These are phyloP conservation scores for Astreopora myriophthalma DNA, from an alignment of 64 coral and sea anemone species.

Conservation along the genomic window DNA sequence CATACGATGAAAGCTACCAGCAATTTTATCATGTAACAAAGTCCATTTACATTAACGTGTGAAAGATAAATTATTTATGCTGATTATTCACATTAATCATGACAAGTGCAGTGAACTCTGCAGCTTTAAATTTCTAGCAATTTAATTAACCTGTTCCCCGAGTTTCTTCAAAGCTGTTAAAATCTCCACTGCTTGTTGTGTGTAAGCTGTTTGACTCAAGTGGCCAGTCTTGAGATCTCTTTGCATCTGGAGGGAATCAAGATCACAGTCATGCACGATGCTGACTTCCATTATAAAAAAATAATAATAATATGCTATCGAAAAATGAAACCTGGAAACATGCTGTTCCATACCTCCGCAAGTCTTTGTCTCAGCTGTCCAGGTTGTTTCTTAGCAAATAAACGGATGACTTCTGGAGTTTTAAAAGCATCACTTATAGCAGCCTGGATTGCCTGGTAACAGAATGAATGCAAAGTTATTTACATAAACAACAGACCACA, in stretches of 20 bases:
- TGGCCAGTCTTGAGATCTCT: constrained; percentile 97
- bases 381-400: constrained; percentile 99
- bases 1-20: too few relatives aligned
- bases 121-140: neutral
- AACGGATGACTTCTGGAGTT: constrained; percentile 96
- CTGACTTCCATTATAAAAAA: neutral
- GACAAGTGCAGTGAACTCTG: too few relatives aligned
- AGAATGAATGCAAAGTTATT: neutral
- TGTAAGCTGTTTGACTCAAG: constrained; percentile 86
- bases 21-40: too few relatives aligned
- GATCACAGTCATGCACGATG: neutral
- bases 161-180: constrained; percentile 93
- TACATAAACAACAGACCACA: neutral
- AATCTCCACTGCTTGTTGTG: constrained; percentile 98
- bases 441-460: constrained; percentile 88
- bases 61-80: too few relatives aligned
- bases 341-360: constrained; percentile 68
- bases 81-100: too few relatives aligned
- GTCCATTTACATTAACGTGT: too few relatives aligned
- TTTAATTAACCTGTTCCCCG: constrained; percentile 77
- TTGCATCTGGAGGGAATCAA: constrained; percentile 79
- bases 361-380: constrained; percentile 94
- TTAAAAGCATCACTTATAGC: constrained; percentile 99
- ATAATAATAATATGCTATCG: too few relatives aligned
- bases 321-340: too few relatives aligned